Conservation (phyloP, 1,140 invertebrate species). For the Bombus pascuorum region DNA sequence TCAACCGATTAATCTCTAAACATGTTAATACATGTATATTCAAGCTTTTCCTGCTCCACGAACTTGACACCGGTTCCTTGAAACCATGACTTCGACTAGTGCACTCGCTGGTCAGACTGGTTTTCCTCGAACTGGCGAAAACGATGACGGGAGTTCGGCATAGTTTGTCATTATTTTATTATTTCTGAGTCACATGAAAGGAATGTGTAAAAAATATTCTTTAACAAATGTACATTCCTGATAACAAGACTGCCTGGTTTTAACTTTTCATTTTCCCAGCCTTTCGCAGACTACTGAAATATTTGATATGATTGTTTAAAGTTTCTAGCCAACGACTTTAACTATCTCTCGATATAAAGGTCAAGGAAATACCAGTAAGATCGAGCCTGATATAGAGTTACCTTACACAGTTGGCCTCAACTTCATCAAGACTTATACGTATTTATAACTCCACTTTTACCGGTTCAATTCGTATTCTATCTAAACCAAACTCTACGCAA, state of each 20-base stretch:
- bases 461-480: neutral
- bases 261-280: neutral
- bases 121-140: slow-evolving; percentile 53
- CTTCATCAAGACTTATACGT: neutral
- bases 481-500: neutral
- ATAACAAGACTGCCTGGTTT: too few relatives aligned
- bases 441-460: neutral
- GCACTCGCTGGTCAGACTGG: slow-evolving; percentile 53
- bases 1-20: neutral
- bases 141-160: slow-evolving; percentile 33
- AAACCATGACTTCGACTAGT: slow-evolving; percentile 44
- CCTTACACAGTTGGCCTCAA: neutral
- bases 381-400: neutral
- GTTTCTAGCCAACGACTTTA: neutral
- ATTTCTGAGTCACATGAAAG: neutral
- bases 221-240: neutral
- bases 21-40: neutral
- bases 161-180: slow-evolving; percentile 25
- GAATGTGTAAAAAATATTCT: neutral
- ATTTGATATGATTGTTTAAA: neutral
- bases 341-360: neutral
- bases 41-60: slow-evolving; percentile 53
- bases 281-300: neutral
- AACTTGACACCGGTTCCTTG: slow-evolving; percentile 62
- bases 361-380: slow-evolving; percentile 12